Conservation (phyloP, 2,113 vertebrate species). For the Perognathus longimembris region DNA sequence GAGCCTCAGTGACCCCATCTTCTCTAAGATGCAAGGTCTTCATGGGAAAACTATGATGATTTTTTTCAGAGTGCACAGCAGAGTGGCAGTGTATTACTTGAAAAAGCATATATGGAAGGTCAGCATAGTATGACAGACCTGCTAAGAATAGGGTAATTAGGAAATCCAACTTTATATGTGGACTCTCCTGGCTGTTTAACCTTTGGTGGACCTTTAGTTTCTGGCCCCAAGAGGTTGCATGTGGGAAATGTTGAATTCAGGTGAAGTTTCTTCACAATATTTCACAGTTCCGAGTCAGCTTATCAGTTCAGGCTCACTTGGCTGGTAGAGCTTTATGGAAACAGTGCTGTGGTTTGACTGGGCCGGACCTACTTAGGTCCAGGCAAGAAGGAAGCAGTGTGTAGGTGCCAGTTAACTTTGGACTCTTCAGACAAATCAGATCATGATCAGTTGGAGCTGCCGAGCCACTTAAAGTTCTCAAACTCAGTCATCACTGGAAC, state of each 20-base stretch:
- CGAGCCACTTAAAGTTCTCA: neutral
- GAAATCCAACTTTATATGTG: neutral
- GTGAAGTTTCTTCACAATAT: neutral
- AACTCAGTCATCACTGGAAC: neutral
- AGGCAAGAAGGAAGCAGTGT: neutral
- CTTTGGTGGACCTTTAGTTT: neutral
- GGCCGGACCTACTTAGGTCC: neutral
- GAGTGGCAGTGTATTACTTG: neutral
- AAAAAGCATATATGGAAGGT: neutral
- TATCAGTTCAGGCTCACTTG: neutral
- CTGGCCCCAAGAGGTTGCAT: neutral
- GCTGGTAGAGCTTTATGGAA: neutral
- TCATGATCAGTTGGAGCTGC: too few species aligned
- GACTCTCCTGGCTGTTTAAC: neutral
- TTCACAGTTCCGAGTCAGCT: neutral
- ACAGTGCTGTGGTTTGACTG: neutral
- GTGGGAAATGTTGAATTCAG: neutral
- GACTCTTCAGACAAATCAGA: neutral
- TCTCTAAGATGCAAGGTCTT: neutral
- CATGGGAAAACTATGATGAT: too few species aligned
- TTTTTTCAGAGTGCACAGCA: neutral
- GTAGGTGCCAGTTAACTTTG: neutral
- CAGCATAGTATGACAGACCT: neutral
- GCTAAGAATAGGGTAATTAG: neutral
- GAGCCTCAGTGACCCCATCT: neutral